A percentile compares a stretch with the other conserved stretches of the same genome.
Evolutionary conservation across 2,113 vertebrate genomes (phyloP).

Genomic region (Prunella himalayana): DNA sequence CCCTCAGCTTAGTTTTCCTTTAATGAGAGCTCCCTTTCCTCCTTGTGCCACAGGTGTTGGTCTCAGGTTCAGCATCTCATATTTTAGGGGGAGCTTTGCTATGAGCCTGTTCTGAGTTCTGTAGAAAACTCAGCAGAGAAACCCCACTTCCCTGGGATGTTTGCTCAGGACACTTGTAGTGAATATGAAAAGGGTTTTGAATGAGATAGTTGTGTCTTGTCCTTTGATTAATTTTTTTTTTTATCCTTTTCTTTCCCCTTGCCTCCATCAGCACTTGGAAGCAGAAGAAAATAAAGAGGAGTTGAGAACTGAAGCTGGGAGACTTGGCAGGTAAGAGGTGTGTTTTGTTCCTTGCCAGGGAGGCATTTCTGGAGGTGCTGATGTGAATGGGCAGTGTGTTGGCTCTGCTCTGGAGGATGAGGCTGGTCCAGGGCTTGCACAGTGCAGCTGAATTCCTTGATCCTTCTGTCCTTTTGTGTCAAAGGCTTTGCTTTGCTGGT

Average conservation of each 20-base stretch:
- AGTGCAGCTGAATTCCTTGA: neutral
- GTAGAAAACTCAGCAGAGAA: neutral
- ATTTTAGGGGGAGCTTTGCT: neutral
- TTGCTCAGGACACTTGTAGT: neutral
- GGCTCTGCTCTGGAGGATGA: neutral
- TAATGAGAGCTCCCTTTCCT: neutral
- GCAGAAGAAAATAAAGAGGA: constrained; percentile 42
- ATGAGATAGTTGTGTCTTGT: neutral
- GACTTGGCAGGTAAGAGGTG: constrained; percentile 62
- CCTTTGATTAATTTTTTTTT: neutral
- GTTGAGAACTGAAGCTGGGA: constrained; percentile 40
- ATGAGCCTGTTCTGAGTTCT: neutral
- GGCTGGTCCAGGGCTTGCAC: neutral
- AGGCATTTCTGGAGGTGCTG: neutral
- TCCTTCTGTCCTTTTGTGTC: neutral
- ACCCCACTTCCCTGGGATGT: neutral
- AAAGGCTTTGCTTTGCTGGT: neutral
- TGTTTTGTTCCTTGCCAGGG: neutral
- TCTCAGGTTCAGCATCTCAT: neutral
- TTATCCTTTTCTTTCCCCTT: neutral
- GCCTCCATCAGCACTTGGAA: constrained; percentile 26
- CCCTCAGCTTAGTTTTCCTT: neutral
- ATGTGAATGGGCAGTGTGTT: neutral
- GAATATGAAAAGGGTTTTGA: neutral
- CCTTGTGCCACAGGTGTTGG: fast-evolving